These are phyloP conservation scores for Polypterus senegalus DNA, from an alignment of 2,113 vertebrate genomes.

Conservation along the genomic window DNA sequence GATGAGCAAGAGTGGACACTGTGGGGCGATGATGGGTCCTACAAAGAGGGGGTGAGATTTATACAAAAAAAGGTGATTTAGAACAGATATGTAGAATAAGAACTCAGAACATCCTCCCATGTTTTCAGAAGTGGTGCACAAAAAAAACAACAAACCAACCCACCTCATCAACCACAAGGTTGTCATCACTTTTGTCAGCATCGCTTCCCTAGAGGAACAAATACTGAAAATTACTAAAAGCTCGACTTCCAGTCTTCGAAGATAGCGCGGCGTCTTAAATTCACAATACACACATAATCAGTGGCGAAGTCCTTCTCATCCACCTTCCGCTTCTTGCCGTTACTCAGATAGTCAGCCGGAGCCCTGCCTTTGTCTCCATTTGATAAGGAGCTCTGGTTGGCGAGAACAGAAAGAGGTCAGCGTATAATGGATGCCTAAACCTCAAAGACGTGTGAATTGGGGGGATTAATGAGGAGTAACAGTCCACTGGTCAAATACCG, in stretches of 20 bases:
- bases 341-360: slow-evolving; percentile 72
- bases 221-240: slow-evolving; percentile 3
- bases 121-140: neutral
- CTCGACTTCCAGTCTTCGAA: too few relatives aligned
- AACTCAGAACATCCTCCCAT: neutral
- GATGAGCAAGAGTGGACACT: slow-evolving; percentile 81
- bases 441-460: too few relatives aligned
- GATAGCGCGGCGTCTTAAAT: too few relatives aligned
- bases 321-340: slow-evolving; percentile 80
- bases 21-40: slow-evolving; percentile 79
- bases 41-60: neutral
- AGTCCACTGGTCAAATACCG: too few relatives aligned
- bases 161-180: slow-evolving; percentile 82
- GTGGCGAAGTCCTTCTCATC: slow-evolving; percentile 82
- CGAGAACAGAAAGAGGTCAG: too few relatives aligned
- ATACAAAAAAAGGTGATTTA: neutral
- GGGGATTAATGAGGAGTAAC: too few relatives aligned
- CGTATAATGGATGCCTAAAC: too few relatives aligned
- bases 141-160: slow-evolving; percentile 7
- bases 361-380: slow-evolving; percentile 68
- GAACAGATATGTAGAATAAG: neutral
- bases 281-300: slow-evolving; percentile 57
- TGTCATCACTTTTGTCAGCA: slow-evolving; percentile 82
- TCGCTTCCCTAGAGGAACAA: slow-evolving; percentile 62
- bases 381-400: slow-evolving; percentile 52